These are phyloP conservation scores for Hylyphantes graminicola DNA, from an alignment of 1,140 invertebrate species.

Conservation along the genomic window DNA sequence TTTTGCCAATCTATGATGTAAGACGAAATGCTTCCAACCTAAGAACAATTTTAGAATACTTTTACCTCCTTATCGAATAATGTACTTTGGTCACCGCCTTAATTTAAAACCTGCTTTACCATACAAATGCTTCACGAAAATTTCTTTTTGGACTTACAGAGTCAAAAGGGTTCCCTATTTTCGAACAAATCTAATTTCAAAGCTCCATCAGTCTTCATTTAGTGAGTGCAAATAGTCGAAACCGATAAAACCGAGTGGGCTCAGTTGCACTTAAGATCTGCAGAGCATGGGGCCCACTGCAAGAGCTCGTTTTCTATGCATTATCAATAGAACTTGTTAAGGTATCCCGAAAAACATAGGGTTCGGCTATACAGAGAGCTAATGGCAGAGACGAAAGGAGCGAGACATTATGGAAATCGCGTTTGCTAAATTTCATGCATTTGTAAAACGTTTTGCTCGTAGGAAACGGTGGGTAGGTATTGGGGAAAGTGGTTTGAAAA, in stretches of 20 bases:
- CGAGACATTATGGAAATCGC: conserved; percentile 57
- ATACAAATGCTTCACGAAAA: too few species aligned
- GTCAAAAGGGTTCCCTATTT: too few species aligned
- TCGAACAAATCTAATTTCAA: conserved; percentile 48
- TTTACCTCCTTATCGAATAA: too few species aligned
- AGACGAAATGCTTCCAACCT: too few species aligned
- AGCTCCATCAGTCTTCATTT: conserved; percentile 57
- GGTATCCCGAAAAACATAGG: conserved; percentile 12
- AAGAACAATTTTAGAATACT: too few species aligned
- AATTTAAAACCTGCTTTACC: too few species aligned
- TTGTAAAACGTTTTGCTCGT: conserved; percentile 47
- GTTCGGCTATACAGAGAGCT: conserved; percentile 43
- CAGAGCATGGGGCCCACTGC: not conserved
- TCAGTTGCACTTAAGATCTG: conserved; percentile 12
- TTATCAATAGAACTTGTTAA: conserved; percentile 53
- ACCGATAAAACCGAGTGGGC: conserved; percentile 15
- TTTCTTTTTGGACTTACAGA: too few species aligned
- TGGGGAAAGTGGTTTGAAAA: conserved; percentile 4
- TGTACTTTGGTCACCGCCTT: too few species aligned
- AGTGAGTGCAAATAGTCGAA: conserved; percentile 26
- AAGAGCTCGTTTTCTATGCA: conserved; percentile 34
- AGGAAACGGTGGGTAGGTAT: conserved; percentile 27
- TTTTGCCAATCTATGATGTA: too few species aligned
- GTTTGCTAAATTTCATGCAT: conserved; percentile 58
- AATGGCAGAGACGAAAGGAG: conserved; percentile 47